Evolutionary conservation across 2,113 vertebrate genomes (phyloP), one percentile per base, ranked within the genome.

Genomic region (Bambusicola thoracicus): DNA sequence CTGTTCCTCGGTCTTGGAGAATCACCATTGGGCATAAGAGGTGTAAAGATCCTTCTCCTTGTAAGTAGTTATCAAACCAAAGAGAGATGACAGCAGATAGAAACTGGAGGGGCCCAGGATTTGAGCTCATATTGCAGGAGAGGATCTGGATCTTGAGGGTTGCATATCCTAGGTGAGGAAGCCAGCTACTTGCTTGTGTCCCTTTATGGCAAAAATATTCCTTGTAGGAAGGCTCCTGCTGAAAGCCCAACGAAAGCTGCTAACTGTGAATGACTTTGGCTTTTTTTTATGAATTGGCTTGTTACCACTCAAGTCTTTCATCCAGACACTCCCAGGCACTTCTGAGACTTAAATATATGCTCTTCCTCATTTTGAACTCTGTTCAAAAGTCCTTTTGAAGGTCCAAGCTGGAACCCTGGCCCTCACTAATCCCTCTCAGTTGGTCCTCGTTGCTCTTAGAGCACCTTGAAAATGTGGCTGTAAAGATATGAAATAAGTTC

Each of bases 401-500:
- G 94, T 91, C 82, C 90, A 61, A 72, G 44, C 87, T 88, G 80
- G 73, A 88, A 75, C 16, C n/a, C 40, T 86, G 65, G 51, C 43
- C 79, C 17, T 68, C 43, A 15, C n/a, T 74, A 87, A 81, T 91
- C 40, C 30, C 7, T 94, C 24, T 34, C 40, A 16, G 15, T 3
- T 91, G 32, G 55, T 82, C 59, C 43, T 89, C 7, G 27, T 41
- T 90, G 69, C 75, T 79, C 75, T 17, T 7, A 72, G 61, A 87
- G 41, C 77, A 74, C 25, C 62, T 89, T 85, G 81, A 16, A 77
- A 79, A 85, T 53, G 78, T 53, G 93, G 80, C 70, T 93, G 83
- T 56, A 95, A 95, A 95, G 44, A 85, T 86, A 63, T 78, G 79
- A 85, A 92, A 73, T 92, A 96, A 93, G 94, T 95, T 94, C 68